phyloP scores from a whole-genome alignment of 2,888 invertebrate species.

The Thalpophila matura region DNA sequence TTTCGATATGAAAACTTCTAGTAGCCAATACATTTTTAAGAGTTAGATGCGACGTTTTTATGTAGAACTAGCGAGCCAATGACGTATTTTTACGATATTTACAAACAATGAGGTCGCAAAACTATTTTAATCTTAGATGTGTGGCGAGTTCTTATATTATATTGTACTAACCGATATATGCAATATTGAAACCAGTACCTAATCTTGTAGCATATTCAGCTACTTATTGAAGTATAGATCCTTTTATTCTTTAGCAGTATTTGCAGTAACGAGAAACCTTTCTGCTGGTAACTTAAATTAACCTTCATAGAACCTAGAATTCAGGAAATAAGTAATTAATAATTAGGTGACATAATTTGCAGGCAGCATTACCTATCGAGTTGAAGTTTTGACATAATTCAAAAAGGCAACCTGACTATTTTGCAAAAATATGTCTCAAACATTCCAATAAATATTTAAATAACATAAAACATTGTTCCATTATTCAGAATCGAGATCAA shows the following conservation, averaged over 20 bases:
- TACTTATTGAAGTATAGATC: neutral
- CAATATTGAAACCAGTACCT: neutral
- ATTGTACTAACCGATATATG: neutral
- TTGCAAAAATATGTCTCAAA: neutral
- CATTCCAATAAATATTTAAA: neutral
- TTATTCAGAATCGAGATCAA: neutral
- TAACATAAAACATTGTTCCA: too few relatives aligned
- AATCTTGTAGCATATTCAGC: neutral
- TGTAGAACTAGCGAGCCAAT: constrained; percentile 1
- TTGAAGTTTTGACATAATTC: too few relatives aligned
- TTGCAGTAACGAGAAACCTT: neutral
- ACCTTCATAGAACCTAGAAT: neutral
- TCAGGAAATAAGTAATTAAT: neutral
- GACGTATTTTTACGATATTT: constrained; percentile 51
- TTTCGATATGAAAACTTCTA: neutral
- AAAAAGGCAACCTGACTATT: neutral
- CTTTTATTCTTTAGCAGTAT: neutral
- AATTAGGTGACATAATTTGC: constrained; percentile 8
- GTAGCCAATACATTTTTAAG: neutral
- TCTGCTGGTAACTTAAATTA: neutral
- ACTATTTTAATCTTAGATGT: constrained; percentile 39
- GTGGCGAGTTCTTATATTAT: neutral
- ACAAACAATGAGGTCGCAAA: constrained; percentile 49
- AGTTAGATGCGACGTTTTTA: neutral
- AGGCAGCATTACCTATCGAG: too few relatives aligned